Evolutionary conservation across 2,113 vertebrate species (phyloP), one percentile per base, ranked within the genome.

Genomic region (Suricata suricatta): DNA sequence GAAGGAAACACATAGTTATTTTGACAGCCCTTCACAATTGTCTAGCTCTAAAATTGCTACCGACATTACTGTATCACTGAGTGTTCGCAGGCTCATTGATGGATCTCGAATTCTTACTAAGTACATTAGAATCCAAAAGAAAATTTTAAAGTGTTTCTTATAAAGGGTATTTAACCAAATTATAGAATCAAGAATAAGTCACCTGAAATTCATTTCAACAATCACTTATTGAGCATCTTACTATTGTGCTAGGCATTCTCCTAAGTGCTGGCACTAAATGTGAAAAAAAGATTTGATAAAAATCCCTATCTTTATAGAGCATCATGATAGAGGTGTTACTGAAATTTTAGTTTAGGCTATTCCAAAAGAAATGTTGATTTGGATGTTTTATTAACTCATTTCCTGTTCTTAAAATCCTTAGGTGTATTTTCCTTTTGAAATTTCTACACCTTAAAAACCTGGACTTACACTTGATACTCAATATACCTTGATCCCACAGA

Each of bases 311-410:
- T 85, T 94, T 60, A 19, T 31, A 81, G 31, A 72, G 41, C 5
- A 71, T 86, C 87, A 88, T 10, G 6, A 44, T 3, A 85, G 33
- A 92, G 0, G 64, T 85, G 11, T 60, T 97, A 90, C 54, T 88
- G 23, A 86, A 98, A 85, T 90, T 47, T 72, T 38, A 96, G 3
- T 64, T 92, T 35, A 72, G 54, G 9, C n/a, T 81, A 68, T 95
- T 80, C 57, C 52, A 93, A 89, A 89, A 86, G 71, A 88, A 92
- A 89, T 41, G 80, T 33, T 1, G 2, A 12, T 44, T 96, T 52
- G 33, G 16, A 63, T 82, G 68, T 41, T 64, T 50, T 68, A 88
- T 90, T 89, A 86, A 54, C 31, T 88, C 13, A 76, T 57, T 72
- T 90, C 4, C 44, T 69, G 41, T 25, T 21, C n/a, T 68, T 85